These are phyloP conservation scores for Tupaia chinensis DNA, from an alignment of 2,113 vertebrate genomes.

Conservation along the genomic window DNA sequence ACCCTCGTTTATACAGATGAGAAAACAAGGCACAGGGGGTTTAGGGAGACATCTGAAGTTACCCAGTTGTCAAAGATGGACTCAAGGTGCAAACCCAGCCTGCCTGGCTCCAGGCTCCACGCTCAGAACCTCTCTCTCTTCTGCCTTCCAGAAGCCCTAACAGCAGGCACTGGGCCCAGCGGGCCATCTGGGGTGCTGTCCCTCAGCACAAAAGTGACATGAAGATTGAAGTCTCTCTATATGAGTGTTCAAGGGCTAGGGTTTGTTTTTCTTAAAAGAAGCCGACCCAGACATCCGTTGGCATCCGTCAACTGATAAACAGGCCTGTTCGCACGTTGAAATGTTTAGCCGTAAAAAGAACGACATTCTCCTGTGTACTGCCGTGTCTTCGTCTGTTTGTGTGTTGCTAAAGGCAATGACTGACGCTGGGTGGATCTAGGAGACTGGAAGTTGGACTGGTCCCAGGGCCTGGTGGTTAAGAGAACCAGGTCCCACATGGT, in stretches of 20 bases:
- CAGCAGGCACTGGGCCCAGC: rapidly evolving
- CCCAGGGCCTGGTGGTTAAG: no score
- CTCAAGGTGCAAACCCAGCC: neutral
- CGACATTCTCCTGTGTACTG: neutral
- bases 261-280: neutral
- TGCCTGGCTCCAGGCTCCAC: neutral
- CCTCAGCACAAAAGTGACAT: neutral
- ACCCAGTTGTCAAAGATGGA: no score
- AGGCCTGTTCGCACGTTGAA: neutral
- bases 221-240: neutral
- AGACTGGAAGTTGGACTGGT: no score
- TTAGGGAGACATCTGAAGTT: neutral
- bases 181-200: neutral
- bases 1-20: neutral
- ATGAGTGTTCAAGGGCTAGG: neutral
- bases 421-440: no score
- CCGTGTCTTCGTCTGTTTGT: no score
- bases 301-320: neutral
- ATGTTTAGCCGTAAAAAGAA: neutral
- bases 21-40: neutral
- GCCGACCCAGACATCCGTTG: no score
- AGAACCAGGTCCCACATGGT: no score
- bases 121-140: neutral
- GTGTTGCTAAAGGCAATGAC: no score
- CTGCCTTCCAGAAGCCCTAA: neutral